Evolutionary conservation across 2,797 vertebrate species (phyloP), one percentile per base, ranked within the genome.

Genomic region (Lacerta agilis): DNA sequence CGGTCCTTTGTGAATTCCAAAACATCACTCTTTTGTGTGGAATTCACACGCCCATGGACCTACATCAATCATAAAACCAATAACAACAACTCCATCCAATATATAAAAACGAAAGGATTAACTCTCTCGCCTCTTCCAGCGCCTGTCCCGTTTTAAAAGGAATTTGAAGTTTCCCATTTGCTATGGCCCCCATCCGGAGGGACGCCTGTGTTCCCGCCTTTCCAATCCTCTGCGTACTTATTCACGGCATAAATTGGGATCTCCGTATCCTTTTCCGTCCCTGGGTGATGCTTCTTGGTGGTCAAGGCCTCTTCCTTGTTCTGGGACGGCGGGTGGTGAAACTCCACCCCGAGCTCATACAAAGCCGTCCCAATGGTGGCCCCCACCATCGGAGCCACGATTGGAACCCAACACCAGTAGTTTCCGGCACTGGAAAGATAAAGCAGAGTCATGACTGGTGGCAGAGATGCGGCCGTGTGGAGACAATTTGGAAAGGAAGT

Each of bases 381-480:
- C 0, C 98, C 98, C 0, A 98, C 2, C 92, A 94, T 92, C 0
- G 98, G 98, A 2, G 97, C 98, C 88, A 97, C 95, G 79, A 98
- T 1, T 0, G 98, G 98, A 0, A 98, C 97, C 98, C 98, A 98
- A 96, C 98, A 98, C 89, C 93, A 93, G 0, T 82, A 83, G 1
- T 86, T 91, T 85, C 92, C 94, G 67, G 87, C 91, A 18, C 92
- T 91, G 86, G 33, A 4, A 72, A 83, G 1, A 69, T 4, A 69
- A 58, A 29, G 17, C 10, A 58, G 18, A 23, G 5, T 64, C 0
- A 49, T 23, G 17, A 64, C 61, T 23, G 17, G 61, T 64, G 17
- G 5, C 61, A 64, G 61, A 64, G 61, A 64, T 64, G 20, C 0
- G 5, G 61, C 61, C 17, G 1, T 18, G 61, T 64, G 61, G 61